phyloP scores from a whole-genome alignment of 2,888 invertebrate species.

The Lasioglossum figueresi region DNA sequence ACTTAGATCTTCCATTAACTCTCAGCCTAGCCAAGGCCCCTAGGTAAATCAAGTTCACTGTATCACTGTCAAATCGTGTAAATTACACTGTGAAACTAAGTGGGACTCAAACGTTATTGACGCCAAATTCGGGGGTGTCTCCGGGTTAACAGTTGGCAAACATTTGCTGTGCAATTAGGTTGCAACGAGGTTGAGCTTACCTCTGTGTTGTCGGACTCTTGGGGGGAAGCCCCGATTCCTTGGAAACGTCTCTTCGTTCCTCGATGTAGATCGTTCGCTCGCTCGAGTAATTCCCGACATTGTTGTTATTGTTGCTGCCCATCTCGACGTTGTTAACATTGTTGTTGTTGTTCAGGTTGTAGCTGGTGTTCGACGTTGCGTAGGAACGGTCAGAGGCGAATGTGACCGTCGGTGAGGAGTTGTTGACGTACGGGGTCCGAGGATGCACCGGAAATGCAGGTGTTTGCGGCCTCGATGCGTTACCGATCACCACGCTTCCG shows the following conservation, averaged over 20 bases:
- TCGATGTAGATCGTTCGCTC: slow-evolving; percentile 81
- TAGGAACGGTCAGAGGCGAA: slow-evolving; percentile 80
- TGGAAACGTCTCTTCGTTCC: slow-evolving; percentile 79
- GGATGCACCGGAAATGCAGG: slow-evolving; percentile 97
- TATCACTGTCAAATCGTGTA: neutral
- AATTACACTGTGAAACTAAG: slow-evolving; percentile 2
- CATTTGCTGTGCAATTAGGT: neutral
- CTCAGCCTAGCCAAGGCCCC: neutral
- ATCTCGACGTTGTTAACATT: slow-evolving; percentile 61
- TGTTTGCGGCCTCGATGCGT: slow-evolving; percentile 91
- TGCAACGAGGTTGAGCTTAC: slow-evolving; percentile 82
- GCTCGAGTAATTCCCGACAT: slow-evolving; percentile 74
- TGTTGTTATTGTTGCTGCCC: slow-evolving; percentile 73
- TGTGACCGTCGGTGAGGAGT: slow-evolving; percentile 88
- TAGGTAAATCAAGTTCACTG: neutral
- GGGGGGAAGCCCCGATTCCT: slow-evolving; percentile 88
- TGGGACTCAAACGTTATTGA: slow-evolving; percentile 28
- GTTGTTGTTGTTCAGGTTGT: slow-evolving; percentile 75
- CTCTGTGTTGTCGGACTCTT: slow-evolving; percentile 91
- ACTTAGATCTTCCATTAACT: neutral
- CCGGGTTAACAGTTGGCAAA: neutral
- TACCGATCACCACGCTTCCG: slow-evolving; percentile 85
- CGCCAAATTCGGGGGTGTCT: neutral
- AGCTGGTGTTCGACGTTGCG: slow-evolving; percentile 74
- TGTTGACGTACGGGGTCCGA: slow-evolving; percentile 93